Evolutionary conservation across 2,797 vertebrate genomes (phyloP).

Genomic region (Pempheris klunzingeri): DNA sequence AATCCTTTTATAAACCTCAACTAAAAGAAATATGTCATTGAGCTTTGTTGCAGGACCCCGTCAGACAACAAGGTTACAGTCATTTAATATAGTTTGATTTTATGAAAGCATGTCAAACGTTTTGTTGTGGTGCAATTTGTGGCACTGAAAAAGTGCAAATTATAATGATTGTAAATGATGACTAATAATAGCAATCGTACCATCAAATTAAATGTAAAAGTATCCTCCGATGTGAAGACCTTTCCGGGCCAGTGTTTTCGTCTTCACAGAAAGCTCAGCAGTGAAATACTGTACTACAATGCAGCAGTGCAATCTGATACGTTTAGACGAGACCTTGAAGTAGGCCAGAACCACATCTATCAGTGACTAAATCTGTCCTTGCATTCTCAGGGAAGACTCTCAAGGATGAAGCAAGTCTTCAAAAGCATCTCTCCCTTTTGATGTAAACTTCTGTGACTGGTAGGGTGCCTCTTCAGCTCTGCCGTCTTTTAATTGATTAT

Average conservation of each 20-base stretch:
- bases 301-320: slow-evolving; percentile 77
- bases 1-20: neutral
- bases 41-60: neutral
- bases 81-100: neutral
- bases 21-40: neutral
- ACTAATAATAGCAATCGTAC: neutral
- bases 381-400: slow-evolving; percentile 82
- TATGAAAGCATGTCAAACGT: neutral
- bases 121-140: neutral
- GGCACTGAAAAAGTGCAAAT: neutral
- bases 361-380: slow-evolving; percentile 85
- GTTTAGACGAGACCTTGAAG: slow-evolving; percentile 81
- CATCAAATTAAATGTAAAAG: slow-evolving; percentile 2
- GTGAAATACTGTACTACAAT: slow-evolving; percentile 72
- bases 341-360: slow-evolving; percentile 86
- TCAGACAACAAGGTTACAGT: too few species aligned
- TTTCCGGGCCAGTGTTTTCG: slow-evolving; percentile 33
- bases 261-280: slow-evolving; percentile 40
- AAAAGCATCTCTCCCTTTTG: slow-evolving; percentile 86
- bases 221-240: neutral
- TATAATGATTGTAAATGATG: neutral
- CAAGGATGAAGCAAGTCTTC: slow-evolving; percentile 86
- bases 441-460: slow-evolving; percentile 85
- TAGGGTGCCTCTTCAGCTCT: slow-evolving; percentile 75
- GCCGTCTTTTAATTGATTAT: slow-evolving; percentile 86